Base-by-base conservation (phyloP, 2,888 invertebrate species). In the Lycophotia porphyrea region DNA sequence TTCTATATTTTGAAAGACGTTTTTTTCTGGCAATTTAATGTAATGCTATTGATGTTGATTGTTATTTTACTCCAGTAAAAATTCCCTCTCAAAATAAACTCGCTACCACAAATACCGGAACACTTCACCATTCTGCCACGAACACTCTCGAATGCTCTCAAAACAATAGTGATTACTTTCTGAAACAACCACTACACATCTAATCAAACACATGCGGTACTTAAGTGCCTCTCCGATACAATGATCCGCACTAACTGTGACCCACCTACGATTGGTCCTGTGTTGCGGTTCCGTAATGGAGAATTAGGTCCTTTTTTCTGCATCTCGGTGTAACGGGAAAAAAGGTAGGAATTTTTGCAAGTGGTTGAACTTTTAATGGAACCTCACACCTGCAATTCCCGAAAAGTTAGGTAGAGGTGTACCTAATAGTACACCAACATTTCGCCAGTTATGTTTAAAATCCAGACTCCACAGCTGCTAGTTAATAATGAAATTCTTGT, bases 191-290 rank as follows among this genome's bases (percentile, higher is more conserved):
- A 77, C 77, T 65, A 84, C 60, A 64, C 52, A 49, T 68, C 78
- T 80, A 79, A 87, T 83, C 86, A 87, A 84, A 87, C 69, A 87
- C 76, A 77, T 65, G 67, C 70, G 52, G 68, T 76, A 75, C 74
- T 74, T 80, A 73, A 80, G 85, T 87, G 73, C 74, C 66, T 39
- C 71, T 44, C 69, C 27, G 18, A 73, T 71, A 87, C 86, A 83
- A 79, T 87, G 85, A 83, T 85, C 75, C 78, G 71, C 83, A 87
- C 87, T 87, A 72, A 80, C 58, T 63, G 66, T 73, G 67, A 73
- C 78, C 70, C 52, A 42, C 64, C 82, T 70, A 61, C 42, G 34
- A 78, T 68, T 69, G 74, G 67, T 42, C 58, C 69, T 47, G 27
- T 47, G 60, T 64, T 74, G 67, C 21, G 71, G 63, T 63, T 34